Conservation (phyloP, 1,140 invertebrate genomes). For the Drosophila arizonae region DNA sequence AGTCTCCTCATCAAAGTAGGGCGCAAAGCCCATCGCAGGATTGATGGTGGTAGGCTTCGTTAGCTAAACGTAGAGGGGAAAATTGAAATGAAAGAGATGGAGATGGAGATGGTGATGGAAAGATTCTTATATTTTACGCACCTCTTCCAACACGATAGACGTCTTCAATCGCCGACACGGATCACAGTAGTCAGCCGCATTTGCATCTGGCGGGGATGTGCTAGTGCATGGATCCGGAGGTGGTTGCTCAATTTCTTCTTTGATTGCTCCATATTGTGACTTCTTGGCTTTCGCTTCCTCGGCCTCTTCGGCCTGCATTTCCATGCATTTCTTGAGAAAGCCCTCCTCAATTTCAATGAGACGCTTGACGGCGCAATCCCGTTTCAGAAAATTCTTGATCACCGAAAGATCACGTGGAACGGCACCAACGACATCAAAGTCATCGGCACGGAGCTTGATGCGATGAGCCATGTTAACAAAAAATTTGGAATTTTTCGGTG, state of each 20-base stretch:
- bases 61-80: slow-evolving; percentile 28
- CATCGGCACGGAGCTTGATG: slow-evolving; percentile 52
- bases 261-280: not conserved
- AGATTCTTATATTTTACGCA: slow-evolving; percentile 1
- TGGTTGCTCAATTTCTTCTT: not conserved
- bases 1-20: slow-evolving; percentile 69
- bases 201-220: slow-evolving; percentile 4
- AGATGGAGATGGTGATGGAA: too few relatives aligned
- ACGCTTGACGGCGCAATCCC: slow-evolving; percentile 65
- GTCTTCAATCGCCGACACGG: slow-evolving; percentile 53
- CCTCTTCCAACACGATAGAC: slow-evolving; percentile 63
- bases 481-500: slow-evolving; percentile 31
- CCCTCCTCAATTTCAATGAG: slow-evolving; percentile 67
- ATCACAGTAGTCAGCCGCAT: slow-evolving; percentile 42
- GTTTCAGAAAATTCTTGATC: slow-evolving; percentile 68
- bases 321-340: slow-evolving; percentile 46
- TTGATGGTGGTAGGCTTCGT: slow-evolving; percentile 52
- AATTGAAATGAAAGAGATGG: too few relatives aligned
- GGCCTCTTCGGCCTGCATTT: slow-evolving; percentile 11
- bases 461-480: slow-evolving; percentile 55
- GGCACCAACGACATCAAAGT: slow-evolving; percentile 67
- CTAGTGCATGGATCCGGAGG: slow-evolving; percentile 40
- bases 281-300: not conserved
- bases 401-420: slow-evolving; percentile 66
- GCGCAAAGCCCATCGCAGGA: slow-evolving; percentile 24